A percentile compares a stretch with the other conserved stretches of the same genome.
Conservation (phyloP, 2,113 vertebrate genomes). For the Pitta sordida region DNA sequence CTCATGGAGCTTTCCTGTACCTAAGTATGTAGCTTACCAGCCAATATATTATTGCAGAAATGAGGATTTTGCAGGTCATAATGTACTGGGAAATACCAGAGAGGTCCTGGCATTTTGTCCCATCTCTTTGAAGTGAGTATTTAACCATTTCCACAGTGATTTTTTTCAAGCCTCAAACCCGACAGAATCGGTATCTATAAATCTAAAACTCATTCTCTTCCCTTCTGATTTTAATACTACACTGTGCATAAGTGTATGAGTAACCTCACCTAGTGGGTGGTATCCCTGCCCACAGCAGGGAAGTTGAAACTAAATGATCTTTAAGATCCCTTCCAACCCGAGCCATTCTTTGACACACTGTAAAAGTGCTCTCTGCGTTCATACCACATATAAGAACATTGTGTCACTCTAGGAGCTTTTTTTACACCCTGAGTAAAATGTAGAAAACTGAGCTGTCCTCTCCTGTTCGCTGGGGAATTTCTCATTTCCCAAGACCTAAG, state of each 20-base stretch:
- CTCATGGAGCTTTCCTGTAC: not conserved
- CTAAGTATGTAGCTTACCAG: not conserved
- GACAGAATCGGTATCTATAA: not conserved
- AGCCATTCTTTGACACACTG: not conserved
- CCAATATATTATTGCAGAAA: not conserved
- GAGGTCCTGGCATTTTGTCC: not conserved
- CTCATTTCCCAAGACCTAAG: not conserved
- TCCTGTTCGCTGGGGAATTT: not conserved
- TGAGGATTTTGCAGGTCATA: not conserved
- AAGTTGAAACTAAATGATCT: not conserved
- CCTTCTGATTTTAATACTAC: not conserved
- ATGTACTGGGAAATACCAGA: not conserved
- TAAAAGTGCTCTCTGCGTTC: not conserved
- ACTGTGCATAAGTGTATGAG: not conserved
- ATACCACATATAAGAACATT: not conserved
- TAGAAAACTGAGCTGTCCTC: not conserved
- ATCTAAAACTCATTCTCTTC: not conserved
- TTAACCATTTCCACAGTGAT: not conserved
- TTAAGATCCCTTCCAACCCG: not conserved
- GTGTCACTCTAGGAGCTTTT: not conserved
- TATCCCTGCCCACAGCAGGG: not conserved
- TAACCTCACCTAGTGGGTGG: not conserved
- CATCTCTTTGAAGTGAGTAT: not conserved
- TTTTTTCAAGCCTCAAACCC: not conserved
- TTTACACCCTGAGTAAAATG: not conserved